These are phyloP conservation scores for Bombus sibiricus DNA, from an alignment of 1,140 invertebrate genomes.

Conservation along the genomic window DNA sequence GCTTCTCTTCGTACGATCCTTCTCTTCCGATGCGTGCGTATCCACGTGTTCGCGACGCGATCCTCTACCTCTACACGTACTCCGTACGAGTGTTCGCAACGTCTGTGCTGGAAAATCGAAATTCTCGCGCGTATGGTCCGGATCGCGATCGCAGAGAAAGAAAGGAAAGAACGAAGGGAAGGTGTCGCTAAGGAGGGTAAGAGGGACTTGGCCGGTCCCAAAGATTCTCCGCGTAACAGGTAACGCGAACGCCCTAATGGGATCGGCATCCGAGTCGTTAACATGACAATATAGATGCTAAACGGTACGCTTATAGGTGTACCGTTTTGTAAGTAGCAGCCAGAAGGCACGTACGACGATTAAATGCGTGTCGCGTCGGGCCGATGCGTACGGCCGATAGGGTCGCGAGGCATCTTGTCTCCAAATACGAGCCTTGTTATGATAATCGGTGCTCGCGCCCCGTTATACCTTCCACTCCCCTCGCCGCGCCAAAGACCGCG, in stretches of 20 bases:
- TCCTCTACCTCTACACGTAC: accelerated
- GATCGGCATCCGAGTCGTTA: conserved; percentile 76
- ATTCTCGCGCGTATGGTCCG: accelerated
- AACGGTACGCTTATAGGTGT: conserved; percentile 71
- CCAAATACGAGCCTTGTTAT: conserved; percentile 79
- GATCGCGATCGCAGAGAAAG: background rate
- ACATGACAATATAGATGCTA: conserved; percentile 77
- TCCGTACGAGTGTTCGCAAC: too few species aligned
- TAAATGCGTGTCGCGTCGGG: conserved; percentile 62
- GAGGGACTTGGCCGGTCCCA: background rate
- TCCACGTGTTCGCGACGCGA: background rate
- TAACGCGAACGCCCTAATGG: conserved; percentile 69
- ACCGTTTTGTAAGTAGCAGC: conserved; percentile 39
- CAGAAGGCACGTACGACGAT: conserved; percentile 55
- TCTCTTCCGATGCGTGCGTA: background rate
- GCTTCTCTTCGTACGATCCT: conserved; percentile 22
- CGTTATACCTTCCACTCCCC: background rate
- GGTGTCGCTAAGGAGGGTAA: too few species aligned
- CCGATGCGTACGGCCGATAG: conserved; percentile 73
- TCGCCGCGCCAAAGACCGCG: too few species aligned
- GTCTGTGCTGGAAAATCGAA: too few species aligned
- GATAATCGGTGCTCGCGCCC: conserved; percentile 73
- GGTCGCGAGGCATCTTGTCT: conserved; percentile 58
- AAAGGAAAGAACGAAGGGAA: too few species aligned
- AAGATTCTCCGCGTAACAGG: conserved; percentile 2